Evolutionary conservation across 2,113 vertebrate species (phyloP), one percentile per base, ranked within the genome.

Genomic region (Alouatta palliata): DNA sequence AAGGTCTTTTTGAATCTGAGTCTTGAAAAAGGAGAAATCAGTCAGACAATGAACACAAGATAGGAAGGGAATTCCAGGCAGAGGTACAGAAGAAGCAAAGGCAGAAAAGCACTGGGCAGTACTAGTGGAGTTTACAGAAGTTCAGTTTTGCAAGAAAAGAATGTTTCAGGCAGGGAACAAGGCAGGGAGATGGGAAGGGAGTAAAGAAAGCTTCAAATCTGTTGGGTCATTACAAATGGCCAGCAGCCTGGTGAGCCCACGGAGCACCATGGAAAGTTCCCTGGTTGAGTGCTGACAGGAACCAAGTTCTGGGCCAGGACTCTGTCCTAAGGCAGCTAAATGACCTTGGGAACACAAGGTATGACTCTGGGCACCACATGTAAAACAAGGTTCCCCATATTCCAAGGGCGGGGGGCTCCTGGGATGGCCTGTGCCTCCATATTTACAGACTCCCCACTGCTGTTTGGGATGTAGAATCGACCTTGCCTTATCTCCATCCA

Each of bases 31-130:
- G 13, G 27, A 19, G 8, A 70, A 68, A 92, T 3, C 6, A 61
- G n/a, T n/a, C 66, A 86, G 68, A 87, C 19, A 68, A 58, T 17
- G 19, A 37, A 64, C 0, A 1, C 0, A 66, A 56, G 17, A 45
- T 71, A 83, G 54, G 68, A 76, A 61, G 23, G 32, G 8, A 71
- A 58, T 54, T 43, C 45, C 2, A 84, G 80, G 43, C 27, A 25
- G 45, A 49, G 37, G 61, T 12, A 11, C 5, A 19, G 43, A 0
- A 75, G 23, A 23, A 47, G 47, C 2, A 23, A 76, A 49, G 30
- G 32, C 20, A 9, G 80, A 30, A n/a, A 19, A 21, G 32, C 9
- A 32, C 2, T 0, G 11, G 17, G 35, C 9, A 70, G 16, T 4
- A 3, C 16, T 1, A 16, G 14, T 81, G 7, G 35, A 49, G 32